phyloP scores from a whole-genome alignment of 2,888 invertebrate genomes.

The Drosophila rubida region DNA sequence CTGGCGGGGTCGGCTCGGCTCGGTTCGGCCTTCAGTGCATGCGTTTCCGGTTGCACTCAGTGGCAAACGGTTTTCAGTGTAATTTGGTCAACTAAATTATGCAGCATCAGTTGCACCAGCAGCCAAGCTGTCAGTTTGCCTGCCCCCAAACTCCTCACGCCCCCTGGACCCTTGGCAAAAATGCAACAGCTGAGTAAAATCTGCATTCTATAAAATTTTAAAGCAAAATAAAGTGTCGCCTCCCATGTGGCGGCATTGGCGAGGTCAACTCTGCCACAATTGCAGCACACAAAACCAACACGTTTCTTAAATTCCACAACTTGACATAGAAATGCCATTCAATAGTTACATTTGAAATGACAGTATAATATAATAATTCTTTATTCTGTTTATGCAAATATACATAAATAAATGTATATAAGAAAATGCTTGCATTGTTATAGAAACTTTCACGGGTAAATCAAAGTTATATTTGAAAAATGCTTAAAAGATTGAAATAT shows the following conservation, averaged over 20 bases:
- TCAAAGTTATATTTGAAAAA: too few species aligned
- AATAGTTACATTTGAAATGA: too few species aligned
- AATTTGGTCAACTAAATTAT: conserved; percentile 83
- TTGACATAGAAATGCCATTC: too few species aligned
- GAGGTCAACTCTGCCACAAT: not conserved
- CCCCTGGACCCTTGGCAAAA: not conserved
- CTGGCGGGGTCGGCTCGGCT: too few species aligned
- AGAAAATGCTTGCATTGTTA: too few species aligned
- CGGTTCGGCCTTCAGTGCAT: conserved; percentile 45
- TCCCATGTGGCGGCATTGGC: conserved; percentile 1
- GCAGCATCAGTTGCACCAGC: conserved; percentile 75
- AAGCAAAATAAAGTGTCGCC: conserved; percentile 61
- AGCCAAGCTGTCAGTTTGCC: conserved; percentile 51
- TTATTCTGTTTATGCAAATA: too few species aligned
- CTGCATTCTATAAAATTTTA: conserved; percentile 65
- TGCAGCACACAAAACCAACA: not conserved
- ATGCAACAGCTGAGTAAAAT: conserved; percentile 66
- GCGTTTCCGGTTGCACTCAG: conserved; percentile 79
- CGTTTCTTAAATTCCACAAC: too few species aligned
- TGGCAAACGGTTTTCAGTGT: conserved; percentile 67
- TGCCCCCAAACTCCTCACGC: not conserved
- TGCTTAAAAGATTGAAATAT: too few species aligned
- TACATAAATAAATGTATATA: too few species aligned
- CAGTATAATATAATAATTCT: too few species aligned
- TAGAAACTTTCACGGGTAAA: too few species aligned